A percentile compares a stretch with the other conserved stretches of the same genome.
phyloP scores from a whole-genome alignment of 1,140 invertebrate genomes.

The Hestina assimilis region DNA sequence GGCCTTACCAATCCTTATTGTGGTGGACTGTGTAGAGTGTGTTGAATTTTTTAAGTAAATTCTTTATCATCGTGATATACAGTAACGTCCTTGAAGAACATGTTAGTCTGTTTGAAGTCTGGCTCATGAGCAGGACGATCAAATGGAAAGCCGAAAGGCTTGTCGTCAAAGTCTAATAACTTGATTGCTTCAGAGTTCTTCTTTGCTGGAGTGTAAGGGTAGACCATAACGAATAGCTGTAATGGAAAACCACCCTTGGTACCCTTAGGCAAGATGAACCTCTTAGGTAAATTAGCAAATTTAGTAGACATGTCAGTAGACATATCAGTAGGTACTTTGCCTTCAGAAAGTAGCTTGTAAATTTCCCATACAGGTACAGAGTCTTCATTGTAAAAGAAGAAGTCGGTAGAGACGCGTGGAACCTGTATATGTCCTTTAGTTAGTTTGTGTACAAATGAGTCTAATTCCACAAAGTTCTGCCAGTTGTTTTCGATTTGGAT shows the following conservation, averaged over 20 bases:
- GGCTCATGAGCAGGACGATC: constrained; percentile 80
- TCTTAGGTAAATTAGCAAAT: constrained; percentile 80
- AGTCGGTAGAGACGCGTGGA: constrained; percentile 83
- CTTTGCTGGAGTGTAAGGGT: constrained; percentile 60
- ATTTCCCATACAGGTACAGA: constrained; percentile 81
- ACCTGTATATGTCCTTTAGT: constrained; percentile 83
- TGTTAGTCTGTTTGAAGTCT: constrained; percentile 82
- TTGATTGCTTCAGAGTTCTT: constrained; percentile 41
- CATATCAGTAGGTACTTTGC: constrained; percentile 74
- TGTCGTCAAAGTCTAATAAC: constrained; percentile 61
- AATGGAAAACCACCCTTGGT: constrained; percentile 81
- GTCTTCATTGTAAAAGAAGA: constrained; percentile 81
- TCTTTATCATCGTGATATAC: constrained; percentile 81
- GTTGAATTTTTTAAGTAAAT: constrained; percentile 48
- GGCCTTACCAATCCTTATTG: too few relatives aligned
- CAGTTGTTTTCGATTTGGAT: constrained; percentile 79
- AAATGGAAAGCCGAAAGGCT: constrained; percentile 83
- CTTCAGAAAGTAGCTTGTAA: constrained; percentile 78
- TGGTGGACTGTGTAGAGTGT: constrained; percentile 36
- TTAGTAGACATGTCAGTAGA: constrained; percentile 75
- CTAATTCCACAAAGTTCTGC: constrained; percentile 83
- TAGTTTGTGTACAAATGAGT: constrained; percentile 83
- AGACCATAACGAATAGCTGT: constrained; percentile 83
- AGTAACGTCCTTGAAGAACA: constrained; percentile 82
- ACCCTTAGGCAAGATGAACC: constrained; percentile 84